Evolutionary conservation across 30 jellyfish, hydroid and myxozoan genomes (phyloP).

Genomic region (Cassiopea xamachana): DNA sequence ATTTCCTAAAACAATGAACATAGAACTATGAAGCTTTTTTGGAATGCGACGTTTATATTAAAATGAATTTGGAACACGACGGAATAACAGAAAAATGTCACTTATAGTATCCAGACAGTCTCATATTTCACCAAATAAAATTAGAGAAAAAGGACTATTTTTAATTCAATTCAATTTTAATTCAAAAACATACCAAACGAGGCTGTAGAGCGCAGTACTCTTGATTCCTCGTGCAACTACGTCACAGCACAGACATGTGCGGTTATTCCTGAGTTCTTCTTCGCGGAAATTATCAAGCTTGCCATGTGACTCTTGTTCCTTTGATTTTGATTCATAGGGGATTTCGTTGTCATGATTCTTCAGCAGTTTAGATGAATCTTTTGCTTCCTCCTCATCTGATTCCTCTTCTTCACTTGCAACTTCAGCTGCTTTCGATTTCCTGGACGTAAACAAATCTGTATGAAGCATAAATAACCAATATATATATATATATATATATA

Average conservation of each 20-base stretch:
- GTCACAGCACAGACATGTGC: slow-evolving; percentile 35
- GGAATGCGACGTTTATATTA: too few species aligned
- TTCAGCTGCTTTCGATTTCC: not conserved
- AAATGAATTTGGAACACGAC: too few species aligned
- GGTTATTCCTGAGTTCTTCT: not conserved
- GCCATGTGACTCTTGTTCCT: not conserved
- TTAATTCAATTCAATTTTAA: not conserved
- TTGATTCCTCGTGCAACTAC: slow-evolving; percentile 10
- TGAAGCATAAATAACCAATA: not conserved
- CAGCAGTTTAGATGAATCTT: slow-evolving; percentile 8
- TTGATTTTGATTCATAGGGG: not conserved
- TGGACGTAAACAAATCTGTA: not conserved
- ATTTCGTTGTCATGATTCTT: not conserved
- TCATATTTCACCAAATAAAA: too few species aligned
- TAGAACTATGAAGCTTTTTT: too few species aligned
- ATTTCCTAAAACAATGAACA: too few species aligned
- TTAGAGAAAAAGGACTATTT: too few species aligned
- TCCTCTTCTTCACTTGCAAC: slow-evolving; percentile 2
- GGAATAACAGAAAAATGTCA: too few species aligned
- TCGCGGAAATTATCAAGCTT: not conserved
- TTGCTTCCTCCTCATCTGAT: slow-evolving; percentile 23
- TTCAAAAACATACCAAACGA: slow-evolving; percentile 28
- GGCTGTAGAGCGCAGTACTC: slow-evolving; percentile 26
- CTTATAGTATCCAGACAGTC: too few species aligned
- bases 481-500: too few species aligned